These are phyloP conservation scores for Chiloscyllium plagiosum DNA, from an alignment of 2,113 vertebrate species.

Conservation along the genomic window DNA sequence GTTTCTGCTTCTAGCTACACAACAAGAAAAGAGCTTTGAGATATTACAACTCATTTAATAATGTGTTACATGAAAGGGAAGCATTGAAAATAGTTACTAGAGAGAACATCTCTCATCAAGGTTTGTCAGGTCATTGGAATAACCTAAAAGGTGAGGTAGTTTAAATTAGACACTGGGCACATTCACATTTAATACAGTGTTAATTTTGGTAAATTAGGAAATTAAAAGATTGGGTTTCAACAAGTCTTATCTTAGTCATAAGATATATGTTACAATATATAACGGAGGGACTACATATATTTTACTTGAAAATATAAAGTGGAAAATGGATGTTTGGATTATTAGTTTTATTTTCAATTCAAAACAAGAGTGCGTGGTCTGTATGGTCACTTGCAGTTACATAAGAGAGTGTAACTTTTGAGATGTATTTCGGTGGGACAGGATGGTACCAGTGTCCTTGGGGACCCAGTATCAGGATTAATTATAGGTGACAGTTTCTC, in stretches of 20 bases:
- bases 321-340: too few relatives aligned
- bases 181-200: not conserved
- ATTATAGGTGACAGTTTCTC: too few relatives aligned
- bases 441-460: too few relatives aligned
- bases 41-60: not conserved
- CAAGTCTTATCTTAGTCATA: not conserved
- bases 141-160: not conserved
- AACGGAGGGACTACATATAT: too few relatives aligned
- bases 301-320: too few relatives aligned
- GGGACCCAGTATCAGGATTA: too few relatives aligned
- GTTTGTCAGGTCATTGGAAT: not conserved
- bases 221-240: not conserved
- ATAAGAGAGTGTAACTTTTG: too few relatives aligned
- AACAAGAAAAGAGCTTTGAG: not conserved
- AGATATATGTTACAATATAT: not conserved
- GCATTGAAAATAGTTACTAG: not conserved
- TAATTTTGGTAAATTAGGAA: not conserved
- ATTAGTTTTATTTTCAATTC: too few relatives aligned
- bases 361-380: too few relatives aligned
- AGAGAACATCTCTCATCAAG: not conserved
- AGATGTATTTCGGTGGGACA: too few relatives aligned
- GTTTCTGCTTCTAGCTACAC: not conserved
- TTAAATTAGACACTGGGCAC: not conserved
- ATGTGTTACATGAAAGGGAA: not conserved
- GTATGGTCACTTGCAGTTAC: too few relatives aligned